Conservation (phyloP, 2,113 vertebrate genomes). For the Lagopus muta region DNA sequence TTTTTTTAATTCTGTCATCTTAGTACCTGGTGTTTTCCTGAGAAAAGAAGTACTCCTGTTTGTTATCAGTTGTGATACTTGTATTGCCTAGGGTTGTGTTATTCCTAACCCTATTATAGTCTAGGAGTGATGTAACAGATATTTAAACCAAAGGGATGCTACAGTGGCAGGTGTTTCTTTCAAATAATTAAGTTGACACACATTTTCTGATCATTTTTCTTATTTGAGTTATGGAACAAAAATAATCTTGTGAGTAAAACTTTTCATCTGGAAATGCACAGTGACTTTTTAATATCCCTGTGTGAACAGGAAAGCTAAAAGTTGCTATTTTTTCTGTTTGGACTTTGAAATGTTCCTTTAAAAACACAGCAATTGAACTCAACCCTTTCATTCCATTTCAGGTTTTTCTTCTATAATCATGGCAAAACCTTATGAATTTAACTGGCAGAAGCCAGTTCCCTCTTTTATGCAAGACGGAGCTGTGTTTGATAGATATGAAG, state of each 20-base stretch:
- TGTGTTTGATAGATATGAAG: slow-evolving; percentile 95
- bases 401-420: slow-evolving; percentile 85
- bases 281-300: neutral
- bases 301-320: neutral
- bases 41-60: neutral
- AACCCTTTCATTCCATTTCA: slow-evolving; percentile 70
- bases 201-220: neutral
- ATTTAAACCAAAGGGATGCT: neutral
- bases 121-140: neutral
- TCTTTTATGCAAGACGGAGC: slow-evolving; percentile 95
- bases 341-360: neutral
- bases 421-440: slow-evolving; percentile 98
- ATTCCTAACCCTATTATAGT: neutral
- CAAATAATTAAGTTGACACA: neutral
- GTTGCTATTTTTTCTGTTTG: neutral
- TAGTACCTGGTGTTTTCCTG: neutral
- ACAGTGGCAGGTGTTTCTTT: neutral
- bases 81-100: neutral
- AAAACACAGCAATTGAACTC: neutral
- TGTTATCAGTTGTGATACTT: neutral
- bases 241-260: neutral
- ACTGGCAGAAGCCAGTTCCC: slow-evolving; percentile 96
- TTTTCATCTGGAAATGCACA: neutral
- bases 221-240: neutral
- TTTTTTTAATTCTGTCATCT: neutral